These are phyloP conservation scores for Allygus modestus DNA, from an alignment of 2,888 invertebrate genomes.

Conservation along the genomic window DNA sequence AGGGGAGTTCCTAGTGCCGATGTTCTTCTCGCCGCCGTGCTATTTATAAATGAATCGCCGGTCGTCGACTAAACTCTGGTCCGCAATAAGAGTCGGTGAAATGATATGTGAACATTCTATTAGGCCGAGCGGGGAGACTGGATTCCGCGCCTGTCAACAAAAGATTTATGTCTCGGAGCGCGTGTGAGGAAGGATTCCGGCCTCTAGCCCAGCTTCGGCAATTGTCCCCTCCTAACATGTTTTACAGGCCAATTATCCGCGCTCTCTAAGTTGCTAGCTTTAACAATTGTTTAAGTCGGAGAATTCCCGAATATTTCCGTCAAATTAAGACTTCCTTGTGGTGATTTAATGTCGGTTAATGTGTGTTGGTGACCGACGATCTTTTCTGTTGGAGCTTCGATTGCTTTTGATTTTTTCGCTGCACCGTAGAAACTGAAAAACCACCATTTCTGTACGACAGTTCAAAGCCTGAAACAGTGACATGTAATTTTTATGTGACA, in stretches of 20 bases:
- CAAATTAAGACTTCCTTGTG: too few relatives aligned
- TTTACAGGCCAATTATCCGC: constrained; percentile 55
- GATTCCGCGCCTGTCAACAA: constrained; percentile 68
- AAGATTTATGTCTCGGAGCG: constrained; percentile 68
- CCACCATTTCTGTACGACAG: too few relatives aligned
- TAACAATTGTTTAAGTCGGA: constrained; percentile 46
- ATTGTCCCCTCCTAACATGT: constrained; percentile 55
- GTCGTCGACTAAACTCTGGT: neutral
- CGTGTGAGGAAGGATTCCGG: constrained; percentile 68
- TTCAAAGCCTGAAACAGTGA: too few relatives aligned
- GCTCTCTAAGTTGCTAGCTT: constrained; percentile 31
- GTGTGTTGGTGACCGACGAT: too few relatives aligned
- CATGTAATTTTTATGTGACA: too few relatives aligned
- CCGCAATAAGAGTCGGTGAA: constrained; percentile 61
- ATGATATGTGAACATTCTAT: constrained; percentile 53
- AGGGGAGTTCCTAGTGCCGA: neutral
- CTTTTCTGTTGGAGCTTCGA: too few relatives aligned
- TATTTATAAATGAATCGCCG: constrained; percentile 52
- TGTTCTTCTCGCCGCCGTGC: constrained; percentile 31
- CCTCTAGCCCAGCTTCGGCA: constrained; percentile 34
- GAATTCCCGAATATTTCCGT: constrained; percentile 49
- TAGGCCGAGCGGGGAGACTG: constrained; percentile 64
- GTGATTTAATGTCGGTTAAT: too few relatives aligned
- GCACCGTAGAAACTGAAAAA: too few relatives aligned
- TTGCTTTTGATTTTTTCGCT: too few relatives aligned